Evolutionary conservation across 2,888 invertebrate species (phyloP).

Genomic region (Tetheella fluctuosa): DNA sequence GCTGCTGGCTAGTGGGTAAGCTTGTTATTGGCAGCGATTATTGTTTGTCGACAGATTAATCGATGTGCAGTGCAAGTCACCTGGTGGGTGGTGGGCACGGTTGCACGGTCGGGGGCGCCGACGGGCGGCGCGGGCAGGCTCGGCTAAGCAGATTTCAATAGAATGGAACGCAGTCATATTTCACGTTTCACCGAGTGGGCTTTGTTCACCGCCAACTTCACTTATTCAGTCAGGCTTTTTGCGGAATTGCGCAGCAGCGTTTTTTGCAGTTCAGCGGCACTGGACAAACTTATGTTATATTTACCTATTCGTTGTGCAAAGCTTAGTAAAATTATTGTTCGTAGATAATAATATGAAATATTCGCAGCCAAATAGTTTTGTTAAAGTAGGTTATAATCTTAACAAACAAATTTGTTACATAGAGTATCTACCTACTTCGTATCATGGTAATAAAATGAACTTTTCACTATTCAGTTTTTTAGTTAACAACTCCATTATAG

Average conservation of each 20-base stretch:
- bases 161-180: constrained; percentile 41
- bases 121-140: constrained; percentile 11
- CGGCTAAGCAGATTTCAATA: constrained; percentile 16
- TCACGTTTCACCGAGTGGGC: constrained; percentile 39
- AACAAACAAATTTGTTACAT: not conserved
- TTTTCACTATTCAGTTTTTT: too few relatives aligned
- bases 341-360: not conserved
- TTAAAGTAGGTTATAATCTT: too few relatives aligned
- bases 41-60: constrained; percentile 67
- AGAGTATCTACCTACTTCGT: too few relatives aligned
- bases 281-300: constrained; percentile 18
- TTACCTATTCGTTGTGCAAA: not conserved
- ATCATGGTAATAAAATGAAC: too few relatives aligned
- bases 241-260: constrained; percentile 44
- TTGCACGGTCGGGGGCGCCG: too few relatives aligned
- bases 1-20: constrained; percentile 22
- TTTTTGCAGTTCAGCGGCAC: constrained; percentile 21
- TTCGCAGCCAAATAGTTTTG: not conserved
- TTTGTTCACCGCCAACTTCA: constrained; percentile 40
- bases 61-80: constrained; percentile 51
- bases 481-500: too few relatives aligned
- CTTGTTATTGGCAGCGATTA: constrained; percentile 44
- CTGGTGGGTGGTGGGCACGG: constrained; percentile 36
- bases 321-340: too few relatives aligned
- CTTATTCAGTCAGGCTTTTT: constrained; percentile 57